A percentile compares a stretch with the other conserved stretches of the same genome.
Evolutionary conservation across 64 coral and sea anemone genomes (phyloP).

Genomic region (Hydrozoanthus tunicans): DNA sequence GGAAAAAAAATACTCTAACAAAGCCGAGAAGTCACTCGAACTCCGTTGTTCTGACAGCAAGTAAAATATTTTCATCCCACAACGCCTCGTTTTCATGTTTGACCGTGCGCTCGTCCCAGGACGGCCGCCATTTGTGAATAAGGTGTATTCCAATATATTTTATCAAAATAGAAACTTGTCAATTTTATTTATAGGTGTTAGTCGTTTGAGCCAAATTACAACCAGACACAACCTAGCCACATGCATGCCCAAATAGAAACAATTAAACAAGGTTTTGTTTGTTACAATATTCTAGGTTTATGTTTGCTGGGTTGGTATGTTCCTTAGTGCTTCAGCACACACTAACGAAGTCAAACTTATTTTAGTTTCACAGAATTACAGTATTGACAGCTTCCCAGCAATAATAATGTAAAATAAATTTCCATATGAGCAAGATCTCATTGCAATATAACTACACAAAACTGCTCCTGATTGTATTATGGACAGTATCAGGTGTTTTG

Average conservation of each 20-base stretch:
- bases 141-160: background rate
- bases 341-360: background rate
- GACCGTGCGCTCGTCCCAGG: too few relatives aligned
- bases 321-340: background rate
- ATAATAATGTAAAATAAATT: background rate
- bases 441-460: conserved; percentile 22
- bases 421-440: conserved; percentile 3
- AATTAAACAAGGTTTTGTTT: background rate
- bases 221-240: background rate
- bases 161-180: conserved; percentile 19
- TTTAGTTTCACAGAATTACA: background rate
- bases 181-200: conserved; percentile 1
- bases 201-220: background rate
- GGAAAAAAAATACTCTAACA: too few relatives aligned
- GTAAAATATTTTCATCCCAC: too few relatives aligned
- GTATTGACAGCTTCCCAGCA: background rate
- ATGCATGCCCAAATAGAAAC: background rate
- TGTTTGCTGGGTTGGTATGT: background rate
- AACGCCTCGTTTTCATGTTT: too few relatives aligned
- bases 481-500: conserved; percentile 8
- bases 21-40: too few relatives aligned
- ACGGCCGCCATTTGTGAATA: too few relatives aligned
- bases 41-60: too few relatives aligned
- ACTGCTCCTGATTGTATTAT: background rate
- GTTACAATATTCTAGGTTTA: background rate